Conservation (phyloP, 2,797 vertebrate species). For the Anisognathus igniventris region DNA sequence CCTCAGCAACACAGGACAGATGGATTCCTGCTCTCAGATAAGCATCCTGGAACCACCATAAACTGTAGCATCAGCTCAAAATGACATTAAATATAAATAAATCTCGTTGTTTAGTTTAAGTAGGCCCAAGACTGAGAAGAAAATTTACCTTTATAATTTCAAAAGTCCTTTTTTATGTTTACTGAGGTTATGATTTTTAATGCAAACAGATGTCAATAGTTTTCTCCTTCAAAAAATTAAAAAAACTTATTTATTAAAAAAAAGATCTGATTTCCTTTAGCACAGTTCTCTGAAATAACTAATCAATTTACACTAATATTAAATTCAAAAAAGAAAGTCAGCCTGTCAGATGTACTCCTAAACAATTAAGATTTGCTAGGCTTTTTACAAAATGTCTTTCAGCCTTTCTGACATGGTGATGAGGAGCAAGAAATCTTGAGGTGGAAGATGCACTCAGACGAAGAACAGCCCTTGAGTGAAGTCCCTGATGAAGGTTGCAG, state of each 20-base stretch:
- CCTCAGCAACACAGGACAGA: background rate
- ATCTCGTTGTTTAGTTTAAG: background rate
- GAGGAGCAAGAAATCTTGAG: background rate
- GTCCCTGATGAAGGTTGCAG: background rate
- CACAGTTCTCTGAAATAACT: background rate
- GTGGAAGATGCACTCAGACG: background rate
- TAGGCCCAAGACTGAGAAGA: background rate
- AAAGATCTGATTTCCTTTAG: background rate
- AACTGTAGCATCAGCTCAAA: background rate
- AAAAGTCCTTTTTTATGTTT: background rate
- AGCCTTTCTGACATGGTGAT: background rate
- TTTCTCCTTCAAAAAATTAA: accelerated
- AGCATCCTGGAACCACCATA: background rate
- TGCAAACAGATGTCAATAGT: background rate
- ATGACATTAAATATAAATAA: background rate
- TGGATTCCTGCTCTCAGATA: background rate
- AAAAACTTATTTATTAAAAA: background rate
- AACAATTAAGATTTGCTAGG: background rate
- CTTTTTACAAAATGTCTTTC: background rate
- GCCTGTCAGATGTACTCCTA: accelerated
- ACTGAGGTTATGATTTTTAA: background rate
- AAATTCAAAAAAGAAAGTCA: background rate
- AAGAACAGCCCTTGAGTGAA: background rate
- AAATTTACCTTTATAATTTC: background rate
- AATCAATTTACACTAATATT: background rate